Percentiles rank a stretch among this genome's conserved stretches.
phyloP scores from a whole-genome alignment of 2,113 vertebrate species.

The Orcinus orca region DNA sequence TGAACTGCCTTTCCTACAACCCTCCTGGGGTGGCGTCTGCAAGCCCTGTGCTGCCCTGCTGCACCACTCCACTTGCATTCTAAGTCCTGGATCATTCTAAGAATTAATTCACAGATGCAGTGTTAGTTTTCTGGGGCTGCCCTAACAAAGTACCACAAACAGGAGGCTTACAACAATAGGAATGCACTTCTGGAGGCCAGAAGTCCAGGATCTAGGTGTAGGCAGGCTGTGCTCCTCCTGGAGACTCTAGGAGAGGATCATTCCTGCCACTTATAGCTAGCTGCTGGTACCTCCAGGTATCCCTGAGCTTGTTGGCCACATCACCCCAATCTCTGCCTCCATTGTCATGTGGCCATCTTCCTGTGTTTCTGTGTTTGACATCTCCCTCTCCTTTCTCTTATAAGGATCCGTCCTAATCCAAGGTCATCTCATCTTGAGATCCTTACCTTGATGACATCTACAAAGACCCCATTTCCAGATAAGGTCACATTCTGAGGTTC shows the following conservation, averaged over 20 bases:
- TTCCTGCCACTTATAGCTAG: neutral
- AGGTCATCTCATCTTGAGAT: neutral
- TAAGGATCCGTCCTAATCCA: neutral
- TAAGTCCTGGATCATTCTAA: neutral
- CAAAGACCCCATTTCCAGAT: neutral
- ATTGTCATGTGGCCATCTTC: accelerated
- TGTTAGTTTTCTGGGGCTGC: neutral
- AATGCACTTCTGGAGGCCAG: neutral
- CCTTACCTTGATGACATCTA: neutral
- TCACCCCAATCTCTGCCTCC: neutral
- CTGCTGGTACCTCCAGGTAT: neutral
- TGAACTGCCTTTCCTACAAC: neutral
- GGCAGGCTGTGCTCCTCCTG: accelerated
- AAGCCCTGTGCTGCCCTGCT: neutral
- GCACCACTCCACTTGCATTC: neutral
- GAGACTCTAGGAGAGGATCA: neutral
- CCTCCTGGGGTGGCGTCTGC: neutral
- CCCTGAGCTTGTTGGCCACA: neutral
- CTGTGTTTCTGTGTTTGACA: neutral
- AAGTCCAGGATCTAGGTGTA: neutral
- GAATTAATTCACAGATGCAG: neutral
- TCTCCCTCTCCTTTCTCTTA: neutral
- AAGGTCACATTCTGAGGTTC: neutral
- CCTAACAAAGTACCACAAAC: neutral
- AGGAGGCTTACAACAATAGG: too few relatives aligned